phyloP scores from a whole-genome alignment of 2,888 invertebrate genomes.

The Vandiemenella viatica region DNA sequence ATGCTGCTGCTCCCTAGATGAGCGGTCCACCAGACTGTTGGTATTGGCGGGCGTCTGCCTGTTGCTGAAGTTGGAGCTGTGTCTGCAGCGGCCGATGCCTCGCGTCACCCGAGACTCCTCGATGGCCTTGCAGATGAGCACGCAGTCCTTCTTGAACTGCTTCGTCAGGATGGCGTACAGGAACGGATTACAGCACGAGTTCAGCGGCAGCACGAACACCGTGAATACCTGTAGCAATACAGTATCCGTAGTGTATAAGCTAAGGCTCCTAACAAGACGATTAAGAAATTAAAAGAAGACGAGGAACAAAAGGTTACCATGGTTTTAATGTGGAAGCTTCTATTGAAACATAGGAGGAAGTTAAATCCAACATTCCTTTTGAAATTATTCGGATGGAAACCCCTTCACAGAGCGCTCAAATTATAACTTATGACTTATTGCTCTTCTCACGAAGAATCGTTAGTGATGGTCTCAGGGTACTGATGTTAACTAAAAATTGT shows the following conservation, averaged over 20 bases:
- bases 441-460: too few species aligned
- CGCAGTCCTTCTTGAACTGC: slow-evolving; percentile 94
- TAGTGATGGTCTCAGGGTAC: too few species aligned
- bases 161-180: slow-evolving; percentile 95
- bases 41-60: slow-evolving; percentile 76
- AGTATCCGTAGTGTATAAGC: not conserved
- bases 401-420: too few species aligned
- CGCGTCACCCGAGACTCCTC: slow-evolving; percentile 84
- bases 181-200: slow-evolving; percentile 96
- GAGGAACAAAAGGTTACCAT: too few species aligned
- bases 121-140: slow-evolving; percentile 87
- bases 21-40: slow-evolving; percentile 65
- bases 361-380: too few species aligned
- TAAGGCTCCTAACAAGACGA: too few species aligned
- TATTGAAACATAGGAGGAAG: too few species aligned
- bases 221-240: slow-evolving; percentile 54
- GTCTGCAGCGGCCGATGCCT: slow-evolving; percentile 71
- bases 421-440: too few species aligned
- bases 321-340: too few species aligned
- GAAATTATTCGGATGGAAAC: too few species aligned
- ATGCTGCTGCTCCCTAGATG: slow-evolving; percentile 55
- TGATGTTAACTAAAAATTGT: too few species aligned
- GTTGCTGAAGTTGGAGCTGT: slow-evolving; percentile 77
- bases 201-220: slow-evolving; percentile 87
- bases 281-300: too few species aligned